Evolutionary conservation across 2,888 invertebrate species (phyloP).

Genomic region (Philereme transversata): DNA sequence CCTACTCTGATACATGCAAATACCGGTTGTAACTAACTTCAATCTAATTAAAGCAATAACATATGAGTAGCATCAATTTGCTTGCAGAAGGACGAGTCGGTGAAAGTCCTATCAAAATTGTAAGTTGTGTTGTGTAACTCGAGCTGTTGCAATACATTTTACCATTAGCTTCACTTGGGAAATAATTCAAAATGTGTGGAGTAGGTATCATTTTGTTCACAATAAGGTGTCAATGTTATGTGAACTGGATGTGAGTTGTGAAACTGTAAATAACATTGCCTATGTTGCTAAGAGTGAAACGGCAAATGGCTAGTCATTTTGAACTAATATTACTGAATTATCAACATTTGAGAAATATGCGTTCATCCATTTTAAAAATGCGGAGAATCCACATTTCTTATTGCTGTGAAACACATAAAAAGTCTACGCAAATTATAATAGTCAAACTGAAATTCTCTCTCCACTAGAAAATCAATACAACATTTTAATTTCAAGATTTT

Average conservation of each 20-base stretch:
- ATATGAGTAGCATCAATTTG: no score
- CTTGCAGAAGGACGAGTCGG: constrained; percentile 23
- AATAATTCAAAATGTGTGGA: constrained; percentile 31
- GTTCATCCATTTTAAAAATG: no score
- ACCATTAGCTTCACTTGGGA: constrained; percentile 32
- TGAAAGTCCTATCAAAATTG: constrained; percentile 24
- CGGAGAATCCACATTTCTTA: no score
- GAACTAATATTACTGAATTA: no score
- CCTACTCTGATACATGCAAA: constrained; percentile 19
- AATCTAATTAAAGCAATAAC: constrained; percentile 25
- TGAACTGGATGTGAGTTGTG: constrained; percentile 39
- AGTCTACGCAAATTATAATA: no score
- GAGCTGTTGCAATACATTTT: constrained; percentile 24
- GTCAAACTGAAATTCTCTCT: no score
- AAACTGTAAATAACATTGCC: constrained; percentile 32
- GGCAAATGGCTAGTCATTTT: no score
- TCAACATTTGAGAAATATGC: no score
- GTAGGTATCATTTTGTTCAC: constrained; percentile 28
- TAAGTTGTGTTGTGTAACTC: constrained; percentile 7
- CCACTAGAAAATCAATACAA: no score
- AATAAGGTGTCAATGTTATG: constrained; percentile 44
- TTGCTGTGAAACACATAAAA: no score
- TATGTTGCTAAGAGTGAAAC: background rate
- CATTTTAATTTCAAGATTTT: no score
- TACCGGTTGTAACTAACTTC: constrained; percentile 16